These are phyloP conservation scores for Ceratina australensis DNA, from an alignment of 1,140 invertebrate species.

Conservation along the genomic window DNA sequence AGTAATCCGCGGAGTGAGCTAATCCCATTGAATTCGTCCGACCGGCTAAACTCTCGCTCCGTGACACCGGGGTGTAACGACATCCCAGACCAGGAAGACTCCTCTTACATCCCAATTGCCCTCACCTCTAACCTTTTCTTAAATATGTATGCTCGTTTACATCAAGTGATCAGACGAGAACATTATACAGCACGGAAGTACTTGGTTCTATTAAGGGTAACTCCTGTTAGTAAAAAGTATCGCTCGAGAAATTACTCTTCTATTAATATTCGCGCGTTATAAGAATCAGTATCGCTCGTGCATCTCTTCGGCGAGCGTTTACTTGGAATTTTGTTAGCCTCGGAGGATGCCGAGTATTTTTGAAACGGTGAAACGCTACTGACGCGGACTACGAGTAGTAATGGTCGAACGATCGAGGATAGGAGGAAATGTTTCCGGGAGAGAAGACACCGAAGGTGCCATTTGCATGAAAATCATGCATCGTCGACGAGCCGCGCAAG, in stretches of 20 bases:
- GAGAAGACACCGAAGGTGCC: neutral
- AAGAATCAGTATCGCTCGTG: too few species aligned
- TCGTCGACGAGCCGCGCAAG: neutral
- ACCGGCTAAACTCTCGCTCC: constrained; percentile 37
- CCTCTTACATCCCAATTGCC: neutral
- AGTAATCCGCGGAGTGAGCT: constrained; percentile 50
- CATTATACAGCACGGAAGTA: too few species aligned
- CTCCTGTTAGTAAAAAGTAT: too few species aligned
- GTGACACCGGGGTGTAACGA: constrained; percentile 47
- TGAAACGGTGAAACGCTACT: neutral
- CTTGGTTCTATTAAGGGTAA: too few species aligned
- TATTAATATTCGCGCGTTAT: too few species aligned
- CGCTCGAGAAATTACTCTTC: too few species aligned
- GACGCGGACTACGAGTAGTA: neutral
- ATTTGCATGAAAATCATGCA: constrained; percentile 15
- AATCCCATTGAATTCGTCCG: constrained; percentile 53
- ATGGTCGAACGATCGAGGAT: neutral
- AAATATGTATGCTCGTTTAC: too few species aligned
- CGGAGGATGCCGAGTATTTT: neutral
- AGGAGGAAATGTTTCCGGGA: neutral
- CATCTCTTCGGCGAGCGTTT: too few species aligned
- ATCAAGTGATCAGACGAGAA: too few species aligned
- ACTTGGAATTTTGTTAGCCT: neutral
- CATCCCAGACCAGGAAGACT: constrained; percentile 36
- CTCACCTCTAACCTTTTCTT: too few species aligned